Evolutionary conservation across 2,888 invertebrate genomes (phyloP).

Genomic region (Trilocha varians): DNA sequence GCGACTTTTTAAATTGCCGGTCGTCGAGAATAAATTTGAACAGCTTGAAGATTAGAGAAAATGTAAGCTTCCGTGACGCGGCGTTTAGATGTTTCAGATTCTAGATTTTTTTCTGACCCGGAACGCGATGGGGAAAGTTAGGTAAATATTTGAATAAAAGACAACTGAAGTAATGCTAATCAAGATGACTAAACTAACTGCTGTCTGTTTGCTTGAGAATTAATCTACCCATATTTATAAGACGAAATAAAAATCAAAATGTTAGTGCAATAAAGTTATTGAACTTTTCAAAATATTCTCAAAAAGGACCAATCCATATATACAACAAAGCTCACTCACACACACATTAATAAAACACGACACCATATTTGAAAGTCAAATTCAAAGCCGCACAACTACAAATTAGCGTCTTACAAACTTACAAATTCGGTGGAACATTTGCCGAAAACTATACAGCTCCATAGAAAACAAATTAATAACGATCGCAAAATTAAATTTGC

Average conservation of each 20-base stretch:
- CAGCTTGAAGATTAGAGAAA: not conserved
- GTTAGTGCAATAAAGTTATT: conserved; percentile 1
- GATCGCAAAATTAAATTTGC: conserved; percentile 2
- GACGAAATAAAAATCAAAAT: no score
- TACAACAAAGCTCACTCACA: conserved; percentile 15
- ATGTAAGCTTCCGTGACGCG: not conserved
- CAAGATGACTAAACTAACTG: no score
- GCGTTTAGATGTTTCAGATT: no score
- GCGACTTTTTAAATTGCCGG: not conserved
- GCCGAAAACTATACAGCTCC: not conserved
- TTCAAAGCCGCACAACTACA: conserved; percentile 23
- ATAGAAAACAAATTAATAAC: not conserved
- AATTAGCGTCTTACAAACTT: conserved; percentile 5
- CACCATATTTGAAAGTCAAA: conserved; percentile 17
- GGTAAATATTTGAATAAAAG: no score
- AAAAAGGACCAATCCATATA: conserved; percentile 12
- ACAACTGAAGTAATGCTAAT: no score
- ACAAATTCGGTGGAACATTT: not conserved
- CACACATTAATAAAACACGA: conserved; percentile 13
- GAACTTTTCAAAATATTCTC: conserved; percentile 2
- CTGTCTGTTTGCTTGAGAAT: no score
- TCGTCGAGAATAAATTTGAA: not conserved
- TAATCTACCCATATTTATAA: no score
- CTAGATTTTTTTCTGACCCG: no score
- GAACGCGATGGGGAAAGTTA: no score